Base-by-base conservation (phyloP, 92 coral and sea anemone species). In the Porites evermanni region DNA sequence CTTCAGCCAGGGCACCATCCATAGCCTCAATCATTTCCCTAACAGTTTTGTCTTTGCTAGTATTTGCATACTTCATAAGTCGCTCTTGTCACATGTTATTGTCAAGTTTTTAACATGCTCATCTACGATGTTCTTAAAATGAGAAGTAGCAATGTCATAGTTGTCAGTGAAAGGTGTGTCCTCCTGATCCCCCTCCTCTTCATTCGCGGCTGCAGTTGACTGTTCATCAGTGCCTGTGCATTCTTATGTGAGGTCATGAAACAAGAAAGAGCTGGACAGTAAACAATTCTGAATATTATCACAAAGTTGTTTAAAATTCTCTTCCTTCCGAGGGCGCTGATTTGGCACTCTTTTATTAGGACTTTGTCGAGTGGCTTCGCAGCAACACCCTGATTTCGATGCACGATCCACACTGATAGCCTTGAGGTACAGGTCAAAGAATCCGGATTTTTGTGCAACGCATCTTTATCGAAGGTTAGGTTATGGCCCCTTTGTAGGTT, bases 311-410 rank as follows among this genome's bases (percentile, higher is more conserved):
- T 50, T 6, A 54, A 73, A 73, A 24, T 24, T 24, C 21, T 19
- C 78, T 54, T 73, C 78, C 3, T 54, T 29, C 56, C 63, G 78
- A 50, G 12, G 10, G 18, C 63, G 23, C 78, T 73, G 78, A 14
- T 73, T 14, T 29, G 78, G 78, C 0, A 23, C 78, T 19, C 78
- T 73, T 52, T 71, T 14, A 71, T 71, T 1, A 73, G 78, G 26
- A 73, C 63, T 54, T 73, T 73, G 60, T 73, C 60, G 47, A 54
- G 78, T 6, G 78, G 63, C 58, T 29, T 23, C 32, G 89, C 92
- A 20, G 92, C 29, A n/a, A 84, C 81, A 51, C 92, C 85, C 72
- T 89, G 89, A 44, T 85, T 89, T 54, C 87, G 44, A 24, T 89
- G 92, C 9, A 89, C 89, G 14, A 84, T 89, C 92, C 78, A 73